Evolutionary conservation across 1,140 invertebrate genomes (phyloP), one percentile per base, ranked within the genome.

Genomic region (Neuroterus valhalla): DNA sequence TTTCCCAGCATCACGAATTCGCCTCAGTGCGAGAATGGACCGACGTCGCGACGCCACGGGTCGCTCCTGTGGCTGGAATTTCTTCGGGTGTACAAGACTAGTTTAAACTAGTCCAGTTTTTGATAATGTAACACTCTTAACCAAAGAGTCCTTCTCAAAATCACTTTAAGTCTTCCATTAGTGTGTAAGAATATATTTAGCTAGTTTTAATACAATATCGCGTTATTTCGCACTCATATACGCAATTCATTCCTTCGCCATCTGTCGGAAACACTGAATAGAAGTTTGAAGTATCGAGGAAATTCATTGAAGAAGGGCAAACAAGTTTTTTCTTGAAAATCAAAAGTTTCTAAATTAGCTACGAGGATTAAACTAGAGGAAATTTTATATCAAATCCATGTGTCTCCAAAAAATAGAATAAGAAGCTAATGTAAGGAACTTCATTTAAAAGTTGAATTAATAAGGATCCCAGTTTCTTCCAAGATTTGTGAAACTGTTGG

Each of bases 111-210:
- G 31, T 26, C 21, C 45, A 75, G 44, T 66, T 17, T 48, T 71
- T 66, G 21, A 74, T 75, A 72, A 78, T 81, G 80, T 79, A 80
- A 71, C 72, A 68, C 68, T 76, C 67, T 43, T 3, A 38, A 19
- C 21, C 74, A 75, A 72, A 73, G 66, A 70, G 75, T 67, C 71
- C 55, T 69, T 78, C 62, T 44, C 73, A 82, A 84, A 88, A 88
- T 88, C 87, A 88, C 87, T 85, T 85, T 81, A 86, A 87, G 87
- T 88, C 87, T 88, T 88, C 86, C 86, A 87, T 67, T 85, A 85
- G 80, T 42, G 67, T 74, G 52, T 66, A 74, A 52, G 45, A 70
- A 26, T 70, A 70, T 62, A 21, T 70, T 14, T 50, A 45, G 26
- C 17, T 70, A 70, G 23, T 42, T 70, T 70, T 70, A 44, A 67